phyloP scores from a whole-genome alignment of 2,888 invertebrate genomes.

The Drosophila basisetae region DNA sequence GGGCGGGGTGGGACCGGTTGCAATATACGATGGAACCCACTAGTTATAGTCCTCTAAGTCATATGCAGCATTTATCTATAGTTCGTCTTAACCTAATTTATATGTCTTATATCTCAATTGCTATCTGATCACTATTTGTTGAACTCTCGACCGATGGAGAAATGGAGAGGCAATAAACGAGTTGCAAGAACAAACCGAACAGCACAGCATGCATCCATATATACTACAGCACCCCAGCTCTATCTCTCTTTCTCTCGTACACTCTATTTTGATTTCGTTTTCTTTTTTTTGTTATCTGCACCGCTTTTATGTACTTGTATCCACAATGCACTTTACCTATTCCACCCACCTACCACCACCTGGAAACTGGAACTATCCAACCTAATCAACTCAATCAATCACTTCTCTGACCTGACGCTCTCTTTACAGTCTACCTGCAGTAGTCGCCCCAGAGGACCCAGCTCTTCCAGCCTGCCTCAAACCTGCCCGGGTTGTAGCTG shows the following conservation, averaged over 20 bases:
- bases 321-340: slow-evolving; percentile 13
- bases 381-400: slow-evolving; percentile 38
- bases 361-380: slow-evolving; percentile 33
- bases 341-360: slow-evolving; percentile 29
- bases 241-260: neutral
- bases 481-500: slow-evolving; percentile 56
- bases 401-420: slow-evolving; percentile 70
- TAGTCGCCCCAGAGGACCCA: slow-evolving; percentile 64
- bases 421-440: slow-evolving; percentile 77
- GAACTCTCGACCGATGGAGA: slow-evolving; percentile 16
- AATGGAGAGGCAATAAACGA: slow-evolving; percentile 58
- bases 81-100: slow-evolving; percentile 64
- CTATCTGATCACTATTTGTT: slow-evolving; percentile 41
- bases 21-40: slow-evolving; percentile 1
- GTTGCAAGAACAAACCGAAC: slow-evolving; percentile 37
- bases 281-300: slow-evolving; percentile 26
- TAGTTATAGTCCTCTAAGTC: slow-evolving; percentile 78
- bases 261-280: slow-evolving; percentile 12
- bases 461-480: slow-evolving; percentile 55
- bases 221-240: slow-evolving; percentile 41
- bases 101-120: slow-evolving; percentile 53
- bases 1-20: neutral
- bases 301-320: slow-evolving; percentile 50
- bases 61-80: slow-evolving; percentile 68
- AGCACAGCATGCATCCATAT: slow-evolving; percentile 66